A percentile compares a stretch with the other conserved stretches of the same genome.
Evolutionary conservation across 2,113 vertebrate genomes (phyloP).

Genomic region (Hipposideros armiger): DNA sequence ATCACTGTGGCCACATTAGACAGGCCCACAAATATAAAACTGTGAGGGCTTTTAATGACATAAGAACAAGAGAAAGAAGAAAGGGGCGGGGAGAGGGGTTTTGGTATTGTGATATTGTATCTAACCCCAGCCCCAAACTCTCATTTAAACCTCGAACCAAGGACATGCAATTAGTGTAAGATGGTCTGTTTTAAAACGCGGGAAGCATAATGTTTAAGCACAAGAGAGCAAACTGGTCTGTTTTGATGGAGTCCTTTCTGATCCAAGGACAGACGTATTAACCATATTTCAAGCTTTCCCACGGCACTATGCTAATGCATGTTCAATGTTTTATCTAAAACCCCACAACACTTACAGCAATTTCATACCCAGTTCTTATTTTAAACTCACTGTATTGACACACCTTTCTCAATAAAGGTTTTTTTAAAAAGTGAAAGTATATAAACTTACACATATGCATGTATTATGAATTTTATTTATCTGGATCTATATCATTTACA

Average conservation of each 20-base stretch:
- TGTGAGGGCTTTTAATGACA: background rate
- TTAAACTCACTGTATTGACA: slow-evolving; percentile 49
- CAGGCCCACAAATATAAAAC: background rate
- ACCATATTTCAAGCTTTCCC: slow-evolving; percentile 56
- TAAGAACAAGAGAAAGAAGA: background rate
- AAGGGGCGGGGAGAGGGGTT: fast-evolving
- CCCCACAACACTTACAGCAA: slow-evolving; percentile 39
- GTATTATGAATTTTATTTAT: background rate
- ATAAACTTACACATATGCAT: background rate
- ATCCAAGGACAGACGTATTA: slow-evolving; percentile 62
- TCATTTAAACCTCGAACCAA: slow-evolving; percentile 58
- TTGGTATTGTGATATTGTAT: background rate
- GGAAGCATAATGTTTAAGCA: slow-evolving; percentile 51
- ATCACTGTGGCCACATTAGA: background rate
- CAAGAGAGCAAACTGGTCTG: slow-evolving; percentile 47
- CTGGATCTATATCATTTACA: background rate
- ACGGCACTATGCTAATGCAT: slow-evolving; percentile 64
- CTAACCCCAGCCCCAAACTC: background rate
- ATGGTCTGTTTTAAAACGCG: background rate
- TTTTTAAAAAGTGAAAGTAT: background rate
- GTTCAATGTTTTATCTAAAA: slow-evolving; percentile 18
- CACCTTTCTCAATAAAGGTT: slow-evolving; percentile 34
- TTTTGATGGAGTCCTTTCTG: slow-evolving; percentile 71
- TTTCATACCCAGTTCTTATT: slow-evolving; percentile 21
- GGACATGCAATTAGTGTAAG: background rate